Conservation (phyloP, 2,113 vertebrate genomes). For the Mormyrus iriodes region DNA sequence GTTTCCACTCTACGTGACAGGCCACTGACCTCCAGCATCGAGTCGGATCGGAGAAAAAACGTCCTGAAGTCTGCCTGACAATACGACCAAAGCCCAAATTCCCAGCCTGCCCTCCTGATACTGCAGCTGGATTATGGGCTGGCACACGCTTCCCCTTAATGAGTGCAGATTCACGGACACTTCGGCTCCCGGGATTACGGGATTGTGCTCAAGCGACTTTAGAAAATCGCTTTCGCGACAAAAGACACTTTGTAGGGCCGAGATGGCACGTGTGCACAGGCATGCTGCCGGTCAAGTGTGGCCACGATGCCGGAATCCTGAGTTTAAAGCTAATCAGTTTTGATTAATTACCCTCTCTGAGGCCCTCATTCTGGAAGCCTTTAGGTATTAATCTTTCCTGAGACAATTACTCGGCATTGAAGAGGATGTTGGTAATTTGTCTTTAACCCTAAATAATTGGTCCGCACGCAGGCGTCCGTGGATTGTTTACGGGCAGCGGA, state of each 20-base stretch:
- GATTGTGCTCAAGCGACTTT: background rate
- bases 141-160: background rate
- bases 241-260: background rate
- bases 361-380: background rate
- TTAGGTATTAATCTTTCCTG: constrained; percentile 11
- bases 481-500: background rate
- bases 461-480: background rate
- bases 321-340: constrained; percentile 14
- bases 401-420: background rate
- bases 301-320: background rate
- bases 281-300: background rate
- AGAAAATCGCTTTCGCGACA: background rate
- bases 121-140: background rate
- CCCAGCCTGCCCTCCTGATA: background rate
- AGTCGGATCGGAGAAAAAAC: constrained; percentile 23
- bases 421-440: background rate
- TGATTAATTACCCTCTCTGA: constrained; percentile 17
- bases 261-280: too few species aligned
- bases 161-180: background rate
- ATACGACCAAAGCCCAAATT: background rate
- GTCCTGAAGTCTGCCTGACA: constrained; percentile 9
- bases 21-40: constrained; percentile 18
- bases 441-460: constrained; percentile 14
- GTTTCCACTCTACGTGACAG: constrained; percentile 15
- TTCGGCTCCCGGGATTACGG: background rate